Evolutionary conservation across 2,113 vertebrate genomes (phyloP).

Genomic region (Onychorhynchus coronatus): DNA sequence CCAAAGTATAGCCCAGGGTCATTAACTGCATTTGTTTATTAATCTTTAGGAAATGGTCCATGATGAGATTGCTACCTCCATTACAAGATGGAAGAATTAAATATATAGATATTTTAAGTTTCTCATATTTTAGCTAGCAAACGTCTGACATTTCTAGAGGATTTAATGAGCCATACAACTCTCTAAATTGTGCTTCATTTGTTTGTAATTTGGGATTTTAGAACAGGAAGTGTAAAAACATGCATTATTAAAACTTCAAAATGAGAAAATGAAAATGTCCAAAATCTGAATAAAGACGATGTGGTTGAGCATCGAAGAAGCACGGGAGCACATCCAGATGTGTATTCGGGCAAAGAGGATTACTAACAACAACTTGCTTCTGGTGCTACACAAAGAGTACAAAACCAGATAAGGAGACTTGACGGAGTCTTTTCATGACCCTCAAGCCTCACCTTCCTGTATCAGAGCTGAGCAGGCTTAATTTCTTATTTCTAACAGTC

Average conservation of each 20-base stretch:
- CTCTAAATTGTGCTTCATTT: background rate
- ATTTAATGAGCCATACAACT: background rate
- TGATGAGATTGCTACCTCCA: constrained; percentile 10
- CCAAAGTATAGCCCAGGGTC: constrained; percentile 46
- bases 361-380: background rate
- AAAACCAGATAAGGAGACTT: background rate
- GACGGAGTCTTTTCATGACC: background rate
- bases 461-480: background rate
- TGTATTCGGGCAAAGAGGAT: background rate
- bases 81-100: constrained; percentile 9
- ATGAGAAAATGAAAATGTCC: background rate
- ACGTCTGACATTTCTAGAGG: background rate
- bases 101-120: background rate
- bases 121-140: background rate
- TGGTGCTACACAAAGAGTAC: background rate
- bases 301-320: background rate
- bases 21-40: constrained; percentile 66
- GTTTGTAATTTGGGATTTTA: background rate
- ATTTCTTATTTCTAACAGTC: background rate
- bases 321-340: background rate
- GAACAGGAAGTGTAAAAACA: background rate
- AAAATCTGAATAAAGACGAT: background rate
- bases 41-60: constrained; percentile 55
- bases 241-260: background rate
- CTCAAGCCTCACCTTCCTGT: background rate